A percentile compares a stretch with the other conserved stretches of the same genome.
Evolutionary conservation across 2,888 invertebrate species (phyloP).

Genomic region (Ophonus ardosiacus): DNA sequence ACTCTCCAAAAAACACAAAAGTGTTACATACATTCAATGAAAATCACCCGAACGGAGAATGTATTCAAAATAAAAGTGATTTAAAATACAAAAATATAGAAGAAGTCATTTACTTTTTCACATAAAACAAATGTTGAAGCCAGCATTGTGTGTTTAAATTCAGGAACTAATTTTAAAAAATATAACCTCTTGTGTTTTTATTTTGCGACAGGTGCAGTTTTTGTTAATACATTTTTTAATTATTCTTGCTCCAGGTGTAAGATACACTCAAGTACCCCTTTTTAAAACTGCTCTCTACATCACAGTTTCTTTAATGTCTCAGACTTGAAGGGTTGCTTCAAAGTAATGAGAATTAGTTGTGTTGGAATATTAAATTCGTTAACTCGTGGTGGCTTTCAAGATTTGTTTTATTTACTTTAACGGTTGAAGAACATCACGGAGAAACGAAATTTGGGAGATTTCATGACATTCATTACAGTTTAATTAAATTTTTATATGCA

Average conservation of each 20-base stretch:
- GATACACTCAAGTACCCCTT: neutral
- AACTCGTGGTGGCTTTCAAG: neutral
- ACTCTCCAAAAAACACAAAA: neutral
- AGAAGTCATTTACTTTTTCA: neutral
- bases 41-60: neutral
- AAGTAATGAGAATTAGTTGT: constrained; percentile 19
- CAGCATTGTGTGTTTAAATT: neutral
- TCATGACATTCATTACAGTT: neutral
- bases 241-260: constrained; percentile 48
- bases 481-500: neutral
- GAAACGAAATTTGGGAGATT: neutral
- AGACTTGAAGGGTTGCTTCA: neutral
- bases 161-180: neutral
- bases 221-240: constrained; percentile 56
- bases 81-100: neutral
- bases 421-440: neutral
- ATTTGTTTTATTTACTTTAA: constrained; percentile 11
- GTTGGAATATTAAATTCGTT: constrained; percentile 29
- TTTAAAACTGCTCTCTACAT: constrained; percentile 3
- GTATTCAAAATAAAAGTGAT: neutral
- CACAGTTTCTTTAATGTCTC: neutral
- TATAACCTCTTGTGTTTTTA: neutral
- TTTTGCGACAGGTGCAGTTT: constrained; percentile 44
- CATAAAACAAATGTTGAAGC: neutral
- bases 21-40: neutral